phyloP scores from a whole-genome alignment of 1,140 invertebrate species.

The Papilio xuthus region DNA sequence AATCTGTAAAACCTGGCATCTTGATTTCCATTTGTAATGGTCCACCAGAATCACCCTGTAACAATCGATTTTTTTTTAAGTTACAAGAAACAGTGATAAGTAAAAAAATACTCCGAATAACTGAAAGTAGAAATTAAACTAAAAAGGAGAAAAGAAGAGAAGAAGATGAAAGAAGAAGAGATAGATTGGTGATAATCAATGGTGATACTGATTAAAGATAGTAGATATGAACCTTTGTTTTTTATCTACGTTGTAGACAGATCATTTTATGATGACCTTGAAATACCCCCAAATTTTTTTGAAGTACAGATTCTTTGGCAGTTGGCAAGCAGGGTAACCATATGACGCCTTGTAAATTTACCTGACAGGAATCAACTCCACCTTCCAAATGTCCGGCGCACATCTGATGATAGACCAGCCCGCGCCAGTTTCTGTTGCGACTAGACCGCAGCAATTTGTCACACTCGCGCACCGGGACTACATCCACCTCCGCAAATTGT shows the following conservation, averaged over 20 bases:
- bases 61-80: constrained; percentile 33
- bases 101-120: not conserved
- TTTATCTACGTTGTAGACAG: too few species aligned
- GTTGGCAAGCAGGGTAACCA: too few species aligned
- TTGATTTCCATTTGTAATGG: constrained; percentile 73
- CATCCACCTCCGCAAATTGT: constrained; percentile 45
- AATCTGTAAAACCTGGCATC: constrained; percentile 50
- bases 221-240: too few species aligned
- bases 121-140: not conserved
- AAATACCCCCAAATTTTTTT: too few species aligned
- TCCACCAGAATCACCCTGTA: constrained; percentile 84
- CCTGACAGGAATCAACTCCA: constrained; percentile 41
- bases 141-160: too few species aligned
- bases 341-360: constrained; percentile 17
- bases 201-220: too few species aligned
- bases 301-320: too few species aligned
- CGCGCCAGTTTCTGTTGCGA: constrained; percentile 42
- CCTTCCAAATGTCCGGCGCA: constrained; percentile 40
- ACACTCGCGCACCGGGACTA: constrained; percentile 45
- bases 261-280: not conserved
- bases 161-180: too few species aligned
- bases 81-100: not conserved
- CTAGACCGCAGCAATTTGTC: constrained; percentile 38
- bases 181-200: too few species aligned
- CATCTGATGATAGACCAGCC: constrained; percentile 42